phyloP scores from a whole-genome alignment of 2,888 invertebrate species.

The Heliconius hortense region DNA sequence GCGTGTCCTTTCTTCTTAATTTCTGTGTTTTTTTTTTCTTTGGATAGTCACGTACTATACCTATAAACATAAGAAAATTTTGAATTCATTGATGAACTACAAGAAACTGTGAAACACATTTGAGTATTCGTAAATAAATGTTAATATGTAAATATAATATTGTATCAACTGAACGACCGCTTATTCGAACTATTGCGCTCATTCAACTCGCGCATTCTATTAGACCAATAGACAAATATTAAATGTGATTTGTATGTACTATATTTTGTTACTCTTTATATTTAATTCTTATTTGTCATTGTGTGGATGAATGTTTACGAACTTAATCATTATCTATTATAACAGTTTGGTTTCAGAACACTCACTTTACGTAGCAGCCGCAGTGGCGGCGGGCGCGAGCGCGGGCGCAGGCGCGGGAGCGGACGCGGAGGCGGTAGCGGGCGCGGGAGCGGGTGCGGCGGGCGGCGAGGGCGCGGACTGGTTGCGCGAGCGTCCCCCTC shows the following conservation, averaged over 20 bases:
- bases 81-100: background rate
- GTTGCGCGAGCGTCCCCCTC: conserved; percentile 83
- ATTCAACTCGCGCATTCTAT: too few species aligned
- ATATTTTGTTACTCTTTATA: too few species aligned
- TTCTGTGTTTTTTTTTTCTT: conserved; percentile 60
- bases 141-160: too few species aligned
- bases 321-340: too few species aligned
- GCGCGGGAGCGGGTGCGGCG: conserved; percentile 43
- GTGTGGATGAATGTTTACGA: background rate
- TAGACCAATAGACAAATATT: too few species aligned
- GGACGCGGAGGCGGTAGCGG: conserved; percentile 49
- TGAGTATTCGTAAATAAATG: background rate
- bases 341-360: too few species aligned
- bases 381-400: conserved; percentile 51
- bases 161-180: too few species aligned
- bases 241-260: too few species aligned
- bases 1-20: conserved; percentile 52
- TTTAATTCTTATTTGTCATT: background rate
- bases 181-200: too few species aligned
- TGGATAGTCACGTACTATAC: conserved; percentile 59
- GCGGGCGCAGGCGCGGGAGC: conserved; percentile 39
- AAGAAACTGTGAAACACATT: background rate
- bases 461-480: conserved; percentile 51
- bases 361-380: conserved; percentile 40
- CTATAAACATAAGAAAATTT: conserved; percentile 24